Conservation (phyloP, 2,888 invertebrate genomes). For the Acanthoscelides obtectus region DNA sequence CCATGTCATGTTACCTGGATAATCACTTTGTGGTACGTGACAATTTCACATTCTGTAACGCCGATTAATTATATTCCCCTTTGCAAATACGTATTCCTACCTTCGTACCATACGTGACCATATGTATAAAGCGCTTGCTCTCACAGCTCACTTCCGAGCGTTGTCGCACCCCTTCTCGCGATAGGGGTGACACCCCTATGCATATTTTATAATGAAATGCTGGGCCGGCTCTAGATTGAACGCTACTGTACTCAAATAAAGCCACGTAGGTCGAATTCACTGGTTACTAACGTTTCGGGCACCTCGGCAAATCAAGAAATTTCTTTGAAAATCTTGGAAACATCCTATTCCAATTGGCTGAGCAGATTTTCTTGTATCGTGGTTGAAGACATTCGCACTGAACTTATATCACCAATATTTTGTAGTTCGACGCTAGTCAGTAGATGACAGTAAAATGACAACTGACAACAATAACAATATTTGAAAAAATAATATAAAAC, state of each 20-base stretch:
- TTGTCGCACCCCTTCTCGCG: neutral
- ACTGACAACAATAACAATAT: too few species aligned
- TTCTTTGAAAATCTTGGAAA: too few species aligned
- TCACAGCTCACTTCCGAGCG: neutral
- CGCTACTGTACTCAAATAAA: neutral
- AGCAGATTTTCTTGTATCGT: too few species aligned
- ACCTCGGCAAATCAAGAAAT: too few species aligned
- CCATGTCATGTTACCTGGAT: neutral
- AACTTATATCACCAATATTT: too few species aligned
- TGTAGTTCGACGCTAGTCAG: too few species aligned
- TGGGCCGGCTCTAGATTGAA: neutral
- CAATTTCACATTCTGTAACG: neutral
- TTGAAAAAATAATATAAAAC: too few species aligned
- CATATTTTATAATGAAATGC: neutral
- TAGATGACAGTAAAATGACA: too few species aligned
- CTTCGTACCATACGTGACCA: neutral
- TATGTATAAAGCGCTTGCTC: neutral
- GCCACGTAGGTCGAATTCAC: too few species aligned
- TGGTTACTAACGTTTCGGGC: too few species aligned
- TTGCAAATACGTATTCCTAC: neutral
- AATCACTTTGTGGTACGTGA: neutral
- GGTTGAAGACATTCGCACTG: too few species aligned
- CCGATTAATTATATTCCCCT: neutral
- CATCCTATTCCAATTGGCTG: too few species aligned
- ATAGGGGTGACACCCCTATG: neutral